phyloP scores from a whole-genome alignment of 2,113 vertebrate species.

The Guaruba guarouba region DNA sequence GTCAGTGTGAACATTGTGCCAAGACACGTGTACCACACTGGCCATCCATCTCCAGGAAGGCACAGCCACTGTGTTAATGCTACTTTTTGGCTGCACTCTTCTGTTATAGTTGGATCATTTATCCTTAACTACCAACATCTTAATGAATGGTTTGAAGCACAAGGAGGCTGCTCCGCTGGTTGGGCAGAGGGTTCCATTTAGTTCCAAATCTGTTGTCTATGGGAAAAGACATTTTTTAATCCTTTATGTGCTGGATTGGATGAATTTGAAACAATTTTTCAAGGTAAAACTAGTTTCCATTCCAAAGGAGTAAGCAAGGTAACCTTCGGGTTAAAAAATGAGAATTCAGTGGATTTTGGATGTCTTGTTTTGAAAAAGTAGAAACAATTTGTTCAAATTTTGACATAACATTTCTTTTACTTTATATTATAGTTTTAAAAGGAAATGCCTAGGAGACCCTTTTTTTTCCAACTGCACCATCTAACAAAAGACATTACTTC shows the following conservation, averaged over 20 bases:
- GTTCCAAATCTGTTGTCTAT: neutral
- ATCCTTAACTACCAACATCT: neutral
- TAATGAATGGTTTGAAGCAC: rapidly evolving
- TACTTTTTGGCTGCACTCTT: neutral
- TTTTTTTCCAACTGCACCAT: neutral
- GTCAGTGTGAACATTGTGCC: neutral
- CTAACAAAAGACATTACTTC: neutral
- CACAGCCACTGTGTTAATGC: rapidly evolving
- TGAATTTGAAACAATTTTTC: neutral
- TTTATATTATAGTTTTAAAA: neutral
- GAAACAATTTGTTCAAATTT: neutral
- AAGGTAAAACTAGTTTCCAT: neutral
- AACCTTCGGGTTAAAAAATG: neutral
- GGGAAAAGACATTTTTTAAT: neutral
- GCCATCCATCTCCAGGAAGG: neutral
- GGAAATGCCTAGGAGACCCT: neutral
- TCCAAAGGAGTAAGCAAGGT: neutral
- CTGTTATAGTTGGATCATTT: neutral
- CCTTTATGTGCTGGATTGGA: neutral
- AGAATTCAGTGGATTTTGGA: neutral
- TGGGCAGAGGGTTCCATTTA: neutral
- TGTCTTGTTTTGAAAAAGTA: neutral
- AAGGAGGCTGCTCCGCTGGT: neutral
- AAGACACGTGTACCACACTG: rapidly evolving
- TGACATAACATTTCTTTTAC: neutral